Evolutionary conservation across 2,888 invertebrate genomes (phyloP).

Genomic region (Melanostoma mellinum): DNA sequence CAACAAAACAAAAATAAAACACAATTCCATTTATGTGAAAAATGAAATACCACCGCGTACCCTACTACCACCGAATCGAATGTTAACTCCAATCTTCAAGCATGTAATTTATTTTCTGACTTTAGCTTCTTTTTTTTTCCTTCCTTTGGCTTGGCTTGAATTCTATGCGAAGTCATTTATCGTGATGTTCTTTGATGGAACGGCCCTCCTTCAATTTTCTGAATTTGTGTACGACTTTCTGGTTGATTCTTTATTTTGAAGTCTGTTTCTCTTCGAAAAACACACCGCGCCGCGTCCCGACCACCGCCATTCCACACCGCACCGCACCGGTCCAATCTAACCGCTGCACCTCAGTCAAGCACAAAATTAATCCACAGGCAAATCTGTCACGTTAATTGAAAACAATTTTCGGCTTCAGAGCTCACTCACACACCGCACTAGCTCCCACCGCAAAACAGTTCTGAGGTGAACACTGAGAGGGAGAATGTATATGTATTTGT

Average conservation of each 20-base stretch:
- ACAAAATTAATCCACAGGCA: constrained; percentile 70
- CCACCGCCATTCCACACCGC: too few relatives aligned
- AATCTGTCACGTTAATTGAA: constrained; percentile 72
- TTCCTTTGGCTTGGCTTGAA: not conserved
- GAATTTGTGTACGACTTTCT: too few relatives aligned
- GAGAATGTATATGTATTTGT: not conserved
- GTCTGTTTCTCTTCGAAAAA: not conserved
- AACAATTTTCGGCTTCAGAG: constrained; percentile 72
- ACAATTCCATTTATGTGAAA: constrained; percentile 14
- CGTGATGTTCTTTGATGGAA: constrained; percentile 22
- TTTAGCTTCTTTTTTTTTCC: constrained; percentile 27
- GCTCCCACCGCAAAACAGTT: constrained; percentile 8
- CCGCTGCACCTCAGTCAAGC: constrained; percentile 57
- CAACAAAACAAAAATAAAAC: too few relatives aligned
- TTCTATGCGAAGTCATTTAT: constrained; percentile 33
- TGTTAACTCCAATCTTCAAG: constrained; percentile 37
- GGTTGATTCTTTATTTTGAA: constrained; percentile 8
- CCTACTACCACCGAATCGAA: constrained; percentile 14
- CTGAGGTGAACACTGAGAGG: not conserved
- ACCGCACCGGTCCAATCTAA: not conserved
- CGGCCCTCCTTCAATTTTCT: not conserved
- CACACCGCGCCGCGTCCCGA: too few relatives aligned
- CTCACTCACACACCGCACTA: constrained; percentile 26
- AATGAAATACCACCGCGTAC: constrained; percentile 10
- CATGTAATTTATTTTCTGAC: constrained; percentile 58